phyloP scores from a whole-genome alignment of 2,888 invertebrate genomes.

The Cecidostiba fungosa region DNA sequence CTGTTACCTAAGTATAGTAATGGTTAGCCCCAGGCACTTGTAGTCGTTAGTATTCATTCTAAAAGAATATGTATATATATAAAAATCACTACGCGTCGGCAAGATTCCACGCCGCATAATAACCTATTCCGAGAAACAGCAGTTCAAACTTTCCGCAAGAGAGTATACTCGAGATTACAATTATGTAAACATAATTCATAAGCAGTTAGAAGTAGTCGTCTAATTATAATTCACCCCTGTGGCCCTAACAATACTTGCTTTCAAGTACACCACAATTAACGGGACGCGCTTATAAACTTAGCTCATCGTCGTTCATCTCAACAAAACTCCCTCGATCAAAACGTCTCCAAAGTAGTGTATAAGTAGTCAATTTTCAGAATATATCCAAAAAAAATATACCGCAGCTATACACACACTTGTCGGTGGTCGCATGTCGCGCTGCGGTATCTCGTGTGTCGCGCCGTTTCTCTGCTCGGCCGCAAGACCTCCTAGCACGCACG shows the following conservation, averaged over 20 bases:
- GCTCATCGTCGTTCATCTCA: background rate
- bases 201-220: background rate
- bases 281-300: background rate
- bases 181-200: constrained; percentile 24
- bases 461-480: constrained; percentile 6
- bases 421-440: constrained; percentile 37
- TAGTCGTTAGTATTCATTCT: background rate
- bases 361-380: background rate
- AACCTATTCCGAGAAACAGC: background rate
- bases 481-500: constrained; percentile 11
- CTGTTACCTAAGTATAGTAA: too few species aligned
- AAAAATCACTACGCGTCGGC: background rate
- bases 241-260: background rate
- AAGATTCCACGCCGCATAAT: background rate
- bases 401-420: background rate
- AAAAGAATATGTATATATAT: background rate
- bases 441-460: constrained; percentile 28
- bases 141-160: background rate
- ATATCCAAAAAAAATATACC: background rate
- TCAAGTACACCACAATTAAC: background rate
- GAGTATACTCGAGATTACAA: background rate
- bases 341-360: too few species aligned
- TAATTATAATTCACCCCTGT: background rate
- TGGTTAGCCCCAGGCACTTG: background rate
- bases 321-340: background rate